Base-by-base conservation (phyloP, 2,797 vertebrate genomes). In the Phataginus tricuspis region DNA sequence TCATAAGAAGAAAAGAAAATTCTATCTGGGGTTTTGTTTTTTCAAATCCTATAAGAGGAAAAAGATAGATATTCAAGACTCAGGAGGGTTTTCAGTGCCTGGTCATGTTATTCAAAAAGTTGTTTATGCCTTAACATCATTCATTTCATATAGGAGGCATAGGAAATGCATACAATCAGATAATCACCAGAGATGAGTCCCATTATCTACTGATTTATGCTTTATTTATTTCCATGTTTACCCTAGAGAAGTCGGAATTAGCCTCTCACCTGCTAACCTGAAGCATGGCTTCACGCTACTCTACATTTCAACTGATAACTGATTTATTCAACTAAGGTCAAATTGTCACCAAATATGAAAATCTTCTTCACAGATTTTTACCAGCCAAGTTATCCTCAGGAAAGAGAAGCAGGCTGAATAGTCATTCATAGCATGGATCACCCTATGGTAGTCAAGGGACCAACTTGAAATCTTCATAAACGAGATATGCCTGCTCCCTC, bases 191-290 rank as follows among this genome's bases (percentile, higher is more conserved):
- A 80, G 64, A 59, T 7, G 88, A 91, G 69, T 19, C 42, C n/a
- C 79, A 55, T 94, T 94, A 96, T 86, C 86, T 95, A 92, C 77
- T 96, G 74, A 94, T 80, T 97, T 68, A 11, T 86, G 18, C 19
- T 39, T 96, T 97, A 96, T 97, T 97, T 96, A 94, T 75, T 95
- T 95, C 75, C 69, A 49, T 94, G 59, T 87, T 97, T 93, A 34
- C 82, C 97, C 96, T 64, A 64, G 72, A 97, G 78, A 6, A 93
- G 74, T 95, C 55, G 80, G 7, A 95, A 77, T 87, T 94, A 96
- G 74, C 42, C 61, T 95, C 87, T 95, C 66, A 80, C 55, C 86
- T 96, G 31, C 64, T 96, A 79, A 83, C 93, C 34, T 61, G 57
- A 90, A 53, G 5, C n/a, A 51, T 61, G 45, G 53, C 45, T 94